Evolutionary conservation across 2,888 invertebrate genomes (phyloP).

Genomic region (Acleris holmiana): DNA sequence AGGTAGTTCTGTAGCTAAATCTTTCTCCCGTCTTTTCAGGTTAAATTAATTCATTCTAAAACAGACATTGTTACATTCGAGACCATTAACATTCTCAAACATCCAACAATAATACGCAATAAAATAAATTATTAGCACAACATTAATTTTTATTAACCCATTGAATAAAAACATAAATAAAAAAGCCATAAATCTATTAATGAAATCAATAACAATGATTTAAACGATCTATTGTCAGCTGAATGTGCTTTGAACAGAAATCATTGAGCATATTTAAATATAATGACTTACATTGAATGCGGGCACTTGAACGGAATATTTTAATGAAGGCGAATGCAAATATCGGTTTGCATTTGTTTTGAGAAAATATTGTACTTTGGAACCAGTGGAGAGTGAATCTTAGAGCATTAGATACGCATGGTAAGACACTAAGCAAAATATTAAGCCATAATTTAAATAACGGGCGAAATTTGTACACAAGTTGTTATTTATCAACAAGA

Average conservation of each 20-base stretch:
- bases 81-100: slow-evolving; percentile 6
- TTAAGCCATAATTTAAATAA: background rate
- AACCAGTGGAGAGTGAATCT: slow-evolving; percentile 19
- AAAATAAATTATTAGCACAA: slow-evolving; percentile 26
- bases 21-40: too few species aligned
- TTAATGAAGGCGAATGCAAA: slow-evolving; percentile 33
- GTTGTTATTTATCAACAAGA: too few species aligned
- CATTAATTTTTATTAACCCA: slow-evolving; percentile 24
- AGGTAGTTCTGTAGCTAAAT: too few species aligned
- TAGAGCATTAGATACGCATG: slow-evolving; percentile 14
- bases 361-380: slow-evolving; percentile 30
- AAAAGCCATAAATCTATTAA: slow-evolving; percentile 35
- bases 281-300: slow-evolving; percentile 36
- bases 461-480: too few species aligned
- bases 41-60: background rate
- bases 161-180: slow-evolving; percentile 31
- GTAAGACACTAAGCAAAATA: slow-evolving; percentile 14
- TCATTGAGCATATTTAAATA: slow-evolving; percentile 33
- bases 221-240: slow-evolving; percentile 31
- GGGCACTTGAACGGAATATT: slow-evolving; percentile 33
- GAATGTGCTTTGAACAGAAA: slow-evolving; percentile 33
- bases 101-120: slow-evolving; percentile 18
- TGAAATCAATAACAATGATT: slow-evolving; percentile 38
- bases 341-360: slow-evolving; percentile 33
- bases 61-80: background rate